Base-by-base conservation (phyloP, 1,140 invertebrate genomes). In the Thalassaphorura encarpata region DNA sequence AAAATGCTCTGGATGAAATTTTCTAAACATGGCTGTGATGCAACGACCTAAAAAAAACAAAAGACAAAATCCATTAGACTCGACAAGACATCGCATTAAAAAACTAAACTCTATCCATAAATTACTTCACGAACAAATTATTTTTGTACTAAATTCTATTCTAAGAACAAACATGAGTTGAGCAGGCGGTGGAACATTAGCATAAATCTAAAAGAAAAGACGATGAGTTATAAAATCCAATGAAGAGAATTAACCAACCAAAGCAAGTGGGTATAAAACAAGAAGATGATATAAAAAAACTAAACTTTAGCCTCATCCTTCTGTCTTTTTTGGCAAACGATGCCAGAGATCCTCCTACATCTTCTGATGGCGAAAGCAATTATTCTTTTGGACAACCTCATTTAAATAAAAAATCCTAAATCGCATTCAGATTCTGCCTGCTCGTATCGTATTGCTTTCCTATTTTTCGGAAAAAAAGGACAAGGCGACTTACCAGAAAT, bases 1-100 rank as follows among this genome's bases (percentile, higher is more conserved):
- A 70, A 99, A 99, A 74, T 98, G 95, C 73, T 98, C 94, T 0
- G 94, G 94, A 73, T 99, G 95, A 76, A 96, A 99, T 75, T 99
- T 98, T 48, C 89, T 80, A 72, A 94, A 96, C 94, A 99, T 97
- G 51, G 95, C 95, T 2, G 94, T 98, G 69, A 98, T 96, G 72
- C 95, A 98, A 16, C 94, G 86, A 53, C 95, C 85, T 80, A 70
- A 49, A 73, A 74, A 31, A 71, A 66, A 54, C 5, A 43, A 6
- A 11, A 18, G 11, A 53, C 27, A 24, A 53, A 42, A 50, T 31
- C 6, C 27, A 53, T 29, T 39, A 31, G 31, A 18, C 16, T 6
- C 18, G 16, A 18, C 18, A 19, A 43, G 5, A 36, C 33, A 36
- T 36, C 33, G 8, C 41, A 43, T 5, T 5, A 21, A 16, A 18